Evolutionary conservation across 2,888 invertebrate genomes (phyloP).

Genomic region (Phaedon cochleariae): DNA sequence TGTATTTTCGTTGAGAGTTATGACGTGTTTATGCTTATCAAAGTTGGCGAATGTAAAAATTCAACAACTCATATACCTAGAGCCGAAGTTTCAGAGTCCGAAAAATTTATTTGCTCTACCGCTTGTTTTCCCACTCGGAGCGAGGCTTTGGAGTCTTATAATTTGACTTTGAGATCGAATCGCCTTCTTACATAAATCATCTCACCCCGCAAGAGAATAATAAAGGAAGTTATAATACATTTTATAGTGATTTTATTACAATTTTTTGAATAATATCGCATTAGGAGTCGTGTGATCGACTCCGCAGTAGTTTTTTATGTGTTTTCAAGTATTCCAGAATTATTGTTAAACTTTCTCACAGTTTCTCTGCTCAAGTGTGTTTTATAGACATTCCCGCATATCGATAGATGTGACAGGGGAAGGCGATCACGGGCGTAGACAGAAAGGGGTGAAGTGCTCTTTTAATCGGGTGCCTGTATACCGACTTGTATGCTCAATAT

Average conservation of each 20-base stretch:
- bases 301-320: slow-evolving; percentile 29
- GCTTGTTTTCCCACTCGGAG: background rate
- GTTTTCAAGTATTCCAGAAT: slow-evolving; percentile 30
- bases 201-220: slow-evolving; percentile 13
- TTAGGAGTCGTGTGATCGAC: slow-evolving; percentile 26
- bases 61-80: background rate
- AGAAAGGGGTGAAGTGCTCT: background rate
- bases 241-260: slow-evolving; percentile 26
- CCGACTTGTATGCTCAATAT: too few relatives aligned
- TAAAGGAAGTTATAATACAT: slow-evolving; percentile 18
- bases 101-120: background rate
- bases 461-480: too few relatives aligned
- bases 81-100: background rate
- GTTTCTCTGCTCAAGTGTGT: slow-evolving; percentile 39
- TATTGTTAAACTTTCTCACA: slow-evolving; percentile 26
- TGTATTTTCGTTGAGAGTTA: too few relatives aligned
- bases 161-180: slow-evolving; percentile 16
- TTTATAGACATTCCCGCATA: slow-evolving; percentile 39
- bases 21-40: too few relatives aligned
- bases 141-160: background rate
- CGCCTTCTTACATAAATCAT: slow-evolving; percentile 19
- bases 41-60: background rate
- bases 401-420: slow-evolving; percentile 22
- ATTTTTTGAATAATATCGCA: slow-evolving; percentile 24
- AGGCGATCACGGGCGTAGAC: background rate